Base-by-base conservation (phyloP, 2,888 invertebrate species). In the Torymus auratus region DNA sequence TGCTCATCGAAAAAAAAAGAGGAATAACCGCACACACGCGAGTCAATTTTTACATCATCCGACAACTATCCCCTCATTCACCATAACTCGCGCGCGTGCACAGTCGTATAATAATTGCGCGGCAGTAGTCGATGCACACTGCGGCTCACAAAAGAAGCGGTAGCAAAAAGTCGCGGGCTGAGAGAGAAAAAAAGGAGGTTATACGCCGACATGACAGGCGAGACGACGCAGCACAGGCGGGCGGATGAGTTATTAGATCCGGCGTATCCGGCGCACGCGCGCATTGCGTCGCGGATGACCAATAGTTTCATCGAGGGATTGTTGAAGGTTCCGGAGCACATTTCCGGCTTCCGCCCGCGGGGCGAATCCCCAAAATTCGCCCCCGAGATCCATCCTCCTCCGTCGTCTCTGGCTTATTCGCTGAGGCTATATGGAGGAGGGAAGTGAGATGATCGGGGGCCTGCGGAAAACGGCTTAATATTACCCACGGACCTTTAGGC, bases 281-380 rank as follows among this genome's bases (percentile, higher is more conserved):
- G 28, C 88, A 89, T 88, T 87, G 89, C 90, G 89, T 90, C 89
- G 90, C 87, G 90, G 89, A 91, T 91, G 91, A 90, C 91, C 91
- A 90, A 91, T 90, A 90, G 91, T 90, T 91, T 91, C 90, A 90
- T 90, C 91, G 90, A 90, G 90, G 90, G 89, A 91, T 91, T 91
- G 91, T 91, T 90, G 89, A 91, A 90, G 90, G 88, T 91, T 91
- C 91, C 91, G 91, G 89, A 88, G 88, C 91, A 91, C 91, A 91
- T 91, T 91, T 91, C 91, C 91, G 88, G 88, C 88, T 91, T 91
- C 91, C 91, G 91, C 41, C 58, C 53, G 58, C 23, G 68, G 58
- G 41, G 50, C 28, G 28, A 28, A 28, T 28, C 28, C 28, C 62
- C 14, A 7, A 28, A 28, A 28, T 28, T 28, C 28, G 23, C 55